Base-by-base conservation (phyloP, 2,113 vertebrate genomes). In the Hippocampus comes region DNA sequence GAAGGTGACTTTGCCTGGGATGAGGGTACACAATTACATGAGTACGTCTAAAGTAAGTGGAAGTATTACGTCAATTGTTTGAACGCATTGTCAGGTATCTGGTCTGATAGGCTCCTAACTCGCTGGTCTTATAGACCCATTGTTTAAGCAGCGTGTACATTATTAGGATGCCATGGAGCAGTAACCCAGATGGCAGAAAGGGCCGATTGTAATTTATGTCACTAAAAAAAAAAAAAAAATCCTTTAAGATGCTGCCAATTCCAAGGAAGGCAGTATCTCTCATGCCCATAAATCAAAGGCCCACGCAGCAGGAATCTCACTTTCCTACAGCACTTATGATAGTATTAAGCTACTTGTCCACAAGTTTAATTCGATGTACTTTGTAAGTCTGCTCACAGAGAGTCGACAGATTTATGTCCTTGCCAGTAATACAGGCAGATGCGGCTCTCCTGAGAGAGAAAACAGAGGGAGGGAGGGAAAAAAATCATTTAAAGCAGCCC, bases 151-250 rank as follows among this genome's bases (percentile, higher is more conserved):
- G 82, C 72, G 55, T 78, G 78, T 79, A 86, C 87, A 90, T 89
- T 86, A 89, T 84, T 86, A 67, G 80, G 3, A n/a, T 83, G 83
- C 81, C 82, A 84, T 84, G 81, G 83, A 86, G 84, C 88, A 84
- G 85, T 86, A 87, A 91, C 87, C 86, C 89, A 89, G 79, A 87
- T 87, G 86, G 85, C 89, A 89, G 81, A 87, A 81, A 75, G 80
- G 83, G 78, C 89, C 89, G 80, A 87, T 88, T 73, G 87, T 91
- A 91, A 92, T 91, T 91, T 89, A 92, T 92, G 86, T 84, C 80
- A 78, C 17, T 0, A 55, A 55, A 55, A 55, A 55, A 55, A 55
- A 53, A 30, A 30, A 30, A 80, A 88, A 86, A 67, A 82, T 85
- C 81, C 83, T 77, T 68, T 71, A 78, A n/a, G 21, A 55, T 78